A percentile compares a stretch with the other conserved stretches of the same genome.
These are phyloP conservation scores for Pseudococcus viburni DNA, from an alignment of 2,888 invertebrate species.

Conservation along the genomic window DNA sequence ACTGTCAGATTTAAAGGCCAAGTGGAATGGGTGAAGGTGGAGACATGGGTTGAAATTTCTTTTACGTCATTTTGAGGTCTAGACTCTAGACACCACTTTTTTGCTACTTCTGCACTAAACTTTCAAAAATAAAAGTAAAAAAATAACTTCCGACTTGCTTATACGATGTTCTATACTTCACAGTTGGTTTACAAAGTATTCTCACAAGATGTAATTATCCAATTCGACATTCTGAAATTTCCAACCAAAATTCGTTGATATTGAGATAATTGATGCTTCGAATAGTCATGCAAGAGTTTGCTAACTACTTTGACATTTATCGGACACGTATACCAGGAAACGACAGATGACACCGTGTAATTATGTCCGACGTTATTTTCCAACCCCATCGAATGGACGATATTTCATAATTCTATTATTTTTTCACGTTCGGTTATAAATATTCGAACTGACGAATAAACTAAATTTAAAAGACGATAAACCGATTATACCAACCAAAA, in stretches of 20 bases:
- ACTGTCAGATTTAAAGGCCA: too few species aligned
- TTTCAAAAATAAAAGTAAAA: too few species aligned
- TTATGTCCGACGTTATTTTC: background rate
- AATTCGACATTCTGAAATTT: background rate
- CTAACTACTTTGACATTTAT: background rate
- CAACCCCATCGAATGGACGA: background rate
- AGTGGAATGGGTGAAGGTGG: too few species aligned
- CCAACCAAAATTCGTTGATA: background rate
- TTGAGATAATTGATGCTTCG: background rate
- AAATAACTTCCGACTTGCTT: too few species aligned
- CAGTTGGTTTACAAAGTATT: too few species aligned
- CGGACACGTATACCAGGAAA: conserved; percentile 3
- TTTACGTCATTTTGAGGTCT: too few species aligned
- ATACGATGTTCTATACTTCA: too few species aligned
- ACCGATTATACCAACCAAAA: background rate
- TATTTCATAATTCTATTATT: background rate
- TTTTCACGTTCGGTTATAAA: background rate
- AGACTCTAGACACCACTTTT: too few species aligned
- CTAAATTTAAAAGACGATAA: conserved; percentile 22
- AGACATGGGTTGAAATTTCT: too few species aligned
- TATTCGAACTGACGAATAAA: background rate
- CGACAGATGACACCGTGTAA: background rate
- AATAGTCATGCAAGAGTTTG: background rate
- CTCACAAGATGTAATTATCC: background rate
- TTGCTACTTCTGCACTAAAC: too few species aligned